Conservation (phyloP, 2,113 vertebrate genomes). For the Danio rerio region DNA sequence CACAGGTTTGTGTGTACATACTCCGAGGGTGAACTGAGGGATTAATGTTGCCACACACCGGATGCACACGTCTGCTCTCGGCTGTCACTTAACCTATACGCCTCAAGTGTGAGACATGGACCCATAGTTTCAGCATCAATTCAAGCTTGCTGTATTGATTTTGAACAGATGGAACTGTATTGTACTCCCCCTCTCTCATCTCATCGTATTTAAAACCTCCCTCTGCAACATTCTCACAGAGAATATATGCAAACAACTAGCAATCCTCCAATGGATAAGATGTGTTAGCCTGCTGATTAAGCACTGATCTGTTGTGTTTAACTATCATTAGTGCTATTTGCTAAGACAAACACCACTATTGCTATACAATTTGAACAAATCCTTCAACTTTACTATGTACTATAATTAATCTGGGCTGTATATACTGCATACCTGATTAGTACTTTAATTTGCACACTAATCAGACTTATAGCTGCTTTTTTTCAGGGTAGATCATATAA, state of each 20-base stretch:
- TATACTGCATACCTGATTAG: background rate
- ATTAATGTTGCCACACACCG: slow-evolving; percentile 73
- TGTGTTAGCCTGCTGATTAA: background rate
- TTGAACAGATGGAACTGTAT: slow-evolving; percentile 75
- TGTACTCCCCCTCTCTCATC: slow-evolving; percentile 39
- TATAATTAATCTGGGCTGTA: background rate
- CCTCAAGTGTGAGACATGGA: slow-evolving; percentile 68
- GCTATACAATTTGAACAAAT: background rate
- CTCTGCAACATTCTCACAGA: background rate
- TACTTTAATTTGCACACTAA: background rate
- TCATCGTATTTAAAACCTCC: slow-evolving; percentile 49
- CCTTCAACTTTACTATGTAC: background rate
- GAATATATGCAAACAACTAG: slow-evolving; percentile 58
- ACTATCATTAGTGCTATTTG: background rate
- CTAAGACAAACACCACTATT: background rate
- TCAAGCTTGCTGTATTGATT: slow-evolving; percentile 67
- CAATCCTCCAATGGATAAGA: slow-evolving; percentile 11
- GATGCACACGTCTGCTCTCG: slow-evolving; percentile 71
- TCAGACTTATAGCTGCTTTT: background rate
- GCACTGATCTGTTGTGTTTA: background rate
- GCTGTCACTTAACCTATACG: slow-evolving; percentile 77
- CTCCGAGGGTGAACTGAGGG: slow-evolving; percentile 75
- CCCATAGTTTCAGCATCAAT: slow-evolving; percentile 72
- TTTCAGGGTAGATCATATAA: background rate
- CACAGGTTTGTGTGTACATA: slow-evolving; percentile 51